These are phyloP conservation scores for Melipona bicolor DNA, from an alignment of 2,888 invertebrate species.

Conservation along the genomic window DNA sequence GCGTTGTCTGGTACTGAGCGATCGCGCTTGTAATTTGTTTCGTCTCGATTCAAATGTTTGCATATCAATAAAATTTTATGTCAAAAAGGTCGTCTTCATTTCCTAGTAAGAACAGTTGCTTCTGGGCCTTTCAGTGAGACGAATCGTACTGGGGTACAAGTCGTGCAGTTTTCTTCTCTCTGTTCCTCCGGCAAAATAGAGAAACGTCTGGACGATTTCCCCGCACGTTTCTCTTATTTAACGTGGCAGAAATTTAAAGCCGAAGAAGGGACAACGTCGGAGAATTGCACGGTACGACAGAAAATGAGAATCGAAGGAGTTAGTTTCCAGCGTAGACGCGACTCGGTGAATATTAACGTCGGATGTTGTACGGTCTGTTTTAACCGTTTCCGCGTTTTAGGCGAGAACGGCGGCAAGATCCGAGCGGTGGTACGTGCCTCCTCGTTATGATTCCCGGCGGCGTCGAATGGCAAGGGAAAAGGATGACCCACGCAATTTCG, in stretches of 20 bases:
- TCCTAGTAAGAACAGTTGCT: no score
- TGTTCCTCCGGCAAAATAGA: not conserved
- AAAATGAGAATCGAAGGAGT: slow-evolving; percentile 40
- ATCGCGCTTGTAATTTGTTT: no score
- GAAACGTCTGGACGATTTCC: not conserved
- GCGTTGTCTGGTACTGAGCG: no score
- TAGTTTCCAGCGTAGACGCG: not conserved
- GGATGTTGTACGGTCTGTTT: slow-evolving; percentile 56
- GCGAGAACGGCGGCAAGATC: slow-evolving; percentile 4
- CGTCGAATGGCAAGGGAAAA: slow-evolving; percentile 29
- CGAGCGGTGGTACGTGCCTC: slow-evolving; percentile 19
- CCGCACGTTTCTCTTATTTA: slow-evolving; percentile 8
- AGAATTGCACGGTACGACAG: not conserved
- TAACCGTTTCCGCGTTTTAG: slow-evolving; percentile 45
- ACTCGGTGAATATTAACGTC: slow-evolving; percentile 60
- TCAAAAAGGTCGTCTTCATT: no score
- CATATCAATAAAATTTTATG: no score
- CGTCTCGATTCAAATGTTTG: no score
- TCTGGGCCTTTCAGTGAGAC: no score
- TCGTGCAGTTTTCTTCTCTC: not conserved
- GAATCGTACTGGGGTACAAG: no score
- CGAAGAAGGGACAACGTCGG: no score
- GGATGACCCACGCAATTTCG: slow-evolving; percentile 53
- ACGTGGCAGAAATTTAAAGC: not conserved
- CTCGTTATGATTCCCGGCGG: slow-evolving; percentile 58